Base-by-base conservation (phyloP, 2,888 invertebrate genomes). In the Silvanus unidentatus region DNA sequence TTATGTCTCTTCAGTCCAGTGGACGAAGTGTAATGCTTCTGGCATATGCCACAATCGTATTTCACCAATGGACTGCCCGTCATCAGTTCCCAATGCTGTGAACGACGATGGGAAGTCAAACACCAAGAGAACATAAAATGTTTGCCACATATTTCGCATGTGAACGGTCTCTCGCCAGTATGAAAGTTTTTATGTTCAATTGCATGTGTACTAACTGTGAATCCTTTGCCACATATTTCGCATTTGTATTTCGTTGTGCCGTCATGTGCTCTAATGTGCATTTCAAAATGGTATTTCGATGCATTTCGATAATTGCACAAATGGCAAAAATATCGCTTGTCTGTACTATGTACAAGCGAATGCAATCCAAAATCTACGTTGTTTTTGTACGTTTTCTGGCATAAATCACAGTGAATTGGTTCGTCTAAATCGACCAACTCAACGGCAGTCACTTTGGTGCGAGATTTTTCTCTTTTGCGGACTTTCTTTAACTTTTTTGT, bases 101-200 rank as follows among this genome's bases (percentile, higher is more conserved):
- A 66, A 36, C 72, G 73, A 1, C 73, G 66, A 52, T 80, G 79
- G 0, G 75, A 69, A 2, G 74, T 73, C 14, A 79, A 58, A 50
- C 78, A 78, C 61, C 79, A 77, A 1, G 70, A 68, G 46, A 68
- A 70, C 63, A 75, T 76, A 47, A 77, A 77, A 16, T 75, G 73
- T 46, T 77, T 76, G 29, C 76, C 77, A 50, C 78, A 78, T 30
- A 76, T 73, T 53, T 76, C 74, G 49, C 77, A 70, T 42, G 64
- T 63, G 43, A 67, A 69, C 3, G 70, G 70, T 43, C 77, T 77
- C 47, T 78, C 78, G 0, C 78, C 78, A 1, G 75, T 76, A 50
- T 79, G 79, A 49, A 63, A 67, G 44, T 68, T 63, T 50, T 68
- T 69, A 49, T 70, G 70, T 38, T 70, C 69, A 10, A 73, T 71